Evolutionary conservation across 2,797 vertebrate species (phyloP).

Genomic region (Pangasius larnaudii): DNA sequence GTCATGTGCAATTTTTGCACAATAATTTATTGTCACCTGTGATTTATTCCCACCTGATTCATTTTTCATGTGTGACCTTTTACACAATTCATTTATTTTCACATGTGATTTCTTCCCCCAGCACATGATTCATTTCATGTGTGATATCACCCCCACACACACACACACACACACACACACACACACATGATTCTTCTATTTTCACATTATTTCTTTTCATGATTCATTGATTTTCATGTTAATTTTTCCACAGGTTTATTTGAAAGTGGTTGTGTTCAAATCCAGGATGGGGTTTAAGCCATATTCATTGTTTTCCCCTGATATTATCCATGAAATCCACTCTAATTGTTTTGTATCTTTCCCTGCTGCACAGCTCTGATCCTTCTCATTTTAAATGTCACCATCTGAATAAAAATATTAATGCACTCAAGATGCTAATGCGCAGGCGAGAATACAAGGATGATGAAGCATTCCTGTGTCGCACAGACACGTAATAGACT

Average conservation of each 20-base stretch:
- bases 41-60: background rate
- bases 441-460: slow-evolving; percentile 43
- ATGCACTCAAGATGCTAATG: slow-evolving; percentile 51
- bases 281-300: background rate
- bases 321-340: background rate
- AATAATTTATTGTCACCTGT: background rate
- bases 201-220: background rate
- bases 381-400: background rate
- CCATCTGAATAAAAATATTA: slow-evolving; percentile 26
- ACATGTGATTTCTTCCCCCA: background rate
- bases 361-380: background rate
- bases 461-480: slow-evolving; percentile 54
- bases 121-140: background rate
- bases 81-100: background rate
- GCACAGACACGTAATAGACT: slow-evolving; percentile 56
- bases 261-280: background rate
- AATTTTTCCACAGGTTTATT: background rate
- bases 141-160: background rate
- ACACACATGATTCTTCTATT: background rate
- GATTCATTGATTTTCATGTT: background rate
- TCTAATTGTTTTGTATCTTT: slow-evolving; percentile 6
- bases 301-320: background rate
- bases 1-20: background rate
- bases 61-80: background rate
- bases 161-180: too few species aligned